Base-by-base conservation (phyloP, 92 coral and sea anemone genomes). In the Montipora capitata region DNA sequence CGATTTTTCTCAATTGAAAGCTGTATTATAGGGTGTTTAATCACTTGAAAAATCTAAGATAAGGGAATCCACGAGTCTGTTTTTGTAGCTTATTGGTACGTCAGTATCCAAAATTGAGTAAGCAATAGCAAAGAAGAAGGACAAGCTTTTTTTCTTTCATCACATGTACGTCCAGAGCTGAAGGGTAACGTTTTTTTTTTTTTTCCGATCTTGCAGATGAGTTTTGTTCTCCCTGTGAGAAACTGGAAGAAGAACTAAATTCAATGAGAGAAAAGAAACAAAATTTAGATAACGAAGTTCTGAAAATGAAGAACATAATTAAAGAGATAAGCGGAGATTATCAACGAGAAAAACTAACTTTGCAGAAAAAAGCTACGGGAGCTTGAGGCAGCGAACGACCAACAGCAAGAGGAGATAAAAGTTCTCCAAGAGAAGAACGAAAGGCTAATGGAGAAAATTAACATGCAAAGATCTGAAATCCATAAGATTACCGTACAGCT, bases 401-500 rank as follows among this genome's bases (percentile, higher is more conserved):
- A 84, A 43, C 94, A 89, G 10, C 57, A 40, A 38, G 15, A 54
- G 18, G 96, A 86, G 17, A 49, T 90, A 48, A 94, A 95, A 62
- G 83, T 76, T 51, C 75, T 93, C 39, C 92, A 88, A 54, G 85
- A 42, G 6, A 69, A 91, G 45, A 95, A 95, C 58, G 79, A 75
- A 3, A 94, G 90, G 12, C 69, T 95, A 17, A 84, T 65, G 61
- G 86, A 90, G 11, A 95, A 88, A 4, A 74, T 89, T n/a, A 94
- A 91, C 63, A 88, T 65, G 44, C 84, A 77, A 7, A 93, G 79
- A 41, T 63, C 75, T 4, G 89, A 86, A 38, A 68, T 78, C 8
- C 74, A 86, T 69, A 86, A 90, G 54, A 17, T 93, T 4, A 91
- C 63, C 17, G 82, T 62, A 40, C 94, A 95, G 39, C 52, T 93